Evolutionary conservation across 2,888 invertebrate species (phyloP).

Genomic region (Catonia carolina): DNA sequence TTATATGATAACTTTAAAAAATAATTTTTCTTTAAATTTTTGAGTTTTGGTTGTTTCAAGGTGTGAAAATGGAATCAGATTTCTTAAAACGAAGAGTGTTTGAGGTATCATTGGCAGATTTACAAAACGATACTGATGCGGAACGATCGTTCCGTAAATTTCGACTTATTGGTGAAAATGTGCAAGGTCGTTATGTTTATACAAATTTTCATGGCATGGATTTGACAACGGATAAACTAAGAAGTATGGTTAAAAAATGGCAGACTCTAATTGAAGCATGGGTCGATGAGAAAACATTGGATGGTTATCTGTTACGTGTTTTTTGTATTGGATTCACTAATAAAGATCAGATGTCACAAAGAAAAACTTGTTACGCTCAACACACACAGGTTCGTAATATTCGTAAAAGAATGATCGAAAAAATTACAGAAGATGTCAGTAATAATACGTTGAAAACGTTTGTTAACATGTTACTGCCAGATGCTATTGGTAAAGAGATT

Average conservation of each 20-base stretch:
- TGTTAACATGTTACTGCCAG: constrained; percentile 92
- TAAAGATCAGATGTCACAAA: constrained; percentile 86
- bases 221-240: constrained; percentile 95
- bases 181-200: constrained; percentile 90
- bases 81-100: constrained; percentile 96
- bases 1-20: not conserved
- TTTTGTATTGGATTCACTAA: constrained; percentile 99
- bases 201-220: constrained; percentile 99
- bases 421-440: constrained; percentile 85
- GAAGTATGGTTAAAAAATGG: constrained; percentile 99
- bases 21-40: constrained; percentile 8
- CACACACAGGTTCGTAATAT: constrained; percentile 93
- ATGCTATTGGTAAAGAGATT: constrained; percentile 98
- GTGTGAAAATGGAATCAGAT: constrained; percentile 90
- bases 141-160: constrained; percentile 98
- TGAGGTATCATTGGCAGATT: constrained; percentile 95
- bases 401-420: constrained; percentile 96
- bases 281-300: constrained; percentile 96
- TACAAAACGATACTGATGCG: constrained; percentile 92
- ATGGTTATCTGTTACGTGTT: constrained; percentile 90
- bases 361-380: constrained; percentile 98
- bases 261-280: constrained; percentile 87
- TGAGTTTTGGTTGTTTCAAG: constrained; percentile 42
- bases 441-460: constrained; percentile 90
- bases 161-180: constrained; percentile 94